Evolutionary conservation across 1,140 invertebrate genomes (phyloP), one percentile per base, ranked within the genome.

Genomic region (Thalassaphorura encarpata): DNA sequence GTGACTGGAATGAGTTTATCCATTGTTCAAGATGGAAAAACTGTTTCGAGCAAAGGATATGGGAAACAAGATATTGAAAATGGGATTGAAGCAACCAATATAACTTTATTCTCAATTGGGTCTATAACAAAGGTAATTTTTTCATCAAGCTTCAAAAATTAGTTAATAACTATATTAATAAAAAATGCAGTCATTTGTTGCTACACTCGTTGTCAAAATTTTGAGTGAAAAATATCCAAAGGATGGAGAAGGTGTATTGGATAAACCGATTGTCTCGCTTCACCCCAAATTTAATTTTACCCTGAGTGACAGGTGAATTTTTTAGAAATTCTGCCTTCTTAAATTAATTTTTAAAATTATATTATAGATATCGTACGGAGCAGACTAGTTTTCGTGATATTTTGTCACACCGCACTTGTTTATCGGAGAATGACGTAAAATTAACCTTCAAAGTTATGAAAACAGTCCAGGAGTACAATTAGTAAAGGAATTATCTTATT

Each of bases 51-150:
- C n/a, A n/a, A n/a, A n/a, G n/a, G n/a, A n/a, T n/a, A n/a, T n/a
- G n/a, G n/a, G n/a, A n/a, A n/a, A n/a, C n/a, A n/a, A n/a, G n/a
- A n/a, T n/a, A n/a, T n/a, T n/a, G n/a, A n/a, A n/a, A n/a, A n/a
- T n/a, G n/a, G n/a, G n/a, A n/a, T n/a, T n/a, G n/a, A n/a, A n/a
- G n/a, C n/a, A n/a, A n/a, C n/a, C n/a, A n/a, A n/a, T n/a, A 19
- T 31, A 5, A 50, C 48, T 8, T 29, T 29, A n/a, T 26, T 50
- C 19, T 31, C 29, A 5, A 27, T 50, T 50, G 48, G 27, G 4
- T 50, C 48, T 3, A 29, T 50, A 13, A 50, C 48, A 29, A 50
- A 50, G 48, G 48, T 50, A n/a, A n/a, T n/a, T n/a, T n/a, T n/a
- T n/a, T n/a, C n/a, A n/a, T n/a, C n/a, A n/a, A n/a, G n/a, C n/a